Conservation (phyloP, 2,113 vertebrate species). For the Pomatorhinus ruficollis region DNA sequence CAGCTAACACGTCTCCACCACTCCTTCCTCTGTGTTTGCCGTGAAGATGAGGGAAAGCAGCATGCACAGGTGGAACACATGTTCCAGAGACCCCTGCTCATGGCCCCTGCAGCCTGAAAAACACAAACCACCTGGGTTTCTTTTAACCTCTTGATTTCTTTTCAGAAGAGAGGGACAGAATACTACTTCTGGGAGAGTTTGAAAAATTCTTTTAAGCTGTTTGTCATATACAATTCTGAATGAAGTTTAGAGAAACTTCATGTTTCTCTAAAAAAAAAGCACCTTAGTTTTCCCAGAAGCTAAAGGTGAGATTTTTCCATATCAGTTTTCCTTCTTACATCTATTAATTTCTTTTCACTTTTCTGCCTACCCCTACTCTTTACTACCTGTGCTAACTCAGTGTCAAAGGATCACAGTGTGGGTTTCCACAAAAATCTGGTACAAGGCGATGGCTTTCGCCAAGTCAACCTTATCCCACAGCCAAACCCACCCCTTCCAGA, state of each 20-base stretch:
- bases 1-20: background rate
- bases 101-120: background rate
- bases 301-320: background rate
- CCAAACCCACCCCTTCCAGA: background rate
- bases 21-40: background rate
- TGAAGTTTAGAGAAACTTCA: background rate
- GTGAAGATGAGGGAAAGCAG: background rate
- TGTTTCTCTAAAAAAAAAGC: background rate
- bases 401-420: background rate
- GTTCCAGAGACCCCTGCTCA: background rate
- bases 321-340: background rate
- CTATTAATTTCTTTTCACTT: background rate
- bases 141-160: background rate
- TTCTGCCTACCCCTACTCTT: background rate
- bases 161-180: background rate
- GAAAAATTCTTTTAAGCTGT: background rate
- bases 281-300: background rate
- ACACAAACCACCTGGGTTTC: background rate
- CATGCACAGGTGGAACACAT: accelerated
- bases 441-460: background rate
- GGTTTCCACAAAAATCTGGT: background rate
- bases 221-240: background rate
- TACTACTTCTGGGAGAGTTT: background rate
- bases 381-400: background rate
- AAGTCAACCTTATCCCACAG: background rate